Evolutionary conservation across 2,113 vertebrate genomes (phyloP).

Genomic region (Syrrhaptes paradoxus): DNA sequence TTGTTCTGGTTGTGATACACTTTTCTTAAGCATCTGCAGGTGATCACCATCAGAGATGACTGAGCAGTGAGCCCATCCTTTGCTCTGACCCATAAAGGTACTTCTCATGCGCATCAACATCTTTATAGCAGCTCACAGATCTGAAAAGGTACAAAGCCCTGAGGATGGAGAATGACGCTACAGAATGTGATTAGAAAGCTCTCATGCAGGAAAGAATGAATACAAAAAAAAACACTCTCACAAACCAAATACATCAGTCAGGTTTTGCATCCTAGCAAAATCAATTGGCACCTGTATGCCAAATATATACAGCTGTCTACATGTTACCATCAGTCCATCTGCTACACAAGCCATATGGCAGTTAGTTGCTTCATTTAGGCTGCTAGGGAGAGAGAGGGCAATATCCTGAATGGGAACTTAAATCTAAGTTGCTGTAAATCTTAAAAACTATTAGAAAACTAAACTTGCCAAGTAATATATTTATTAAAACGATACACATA

Average conservation of each 20-base stretch:
- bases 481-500: neutral
- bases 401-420: constrained; percentile 13
- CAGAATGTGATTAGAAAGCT: neutral
- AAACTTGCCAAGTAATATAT: constrained; percentile 8
- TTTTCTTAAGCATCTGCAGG: neutral
- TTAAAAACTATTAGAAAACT: neutral
- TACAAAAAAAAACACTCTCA: neutral
- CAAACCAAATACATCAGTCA: neutral
- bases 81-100: neutral
- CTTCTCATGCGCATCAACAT: neutral
- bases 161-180: neutral
- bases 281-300: neutral
- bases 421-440: constrained; percentile 17
- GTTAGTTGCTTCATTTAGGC: neutral
- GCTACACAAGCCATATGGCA: neutral
- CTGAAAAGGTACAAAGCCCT: neutral
- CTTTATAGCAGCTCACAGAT: neutral
- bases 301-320: neutral
- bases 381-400: neutral
- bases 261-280: neutral
- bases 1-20: neutral
- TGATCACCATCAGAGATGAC: neutral
- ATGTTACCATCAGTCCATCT: neutral
- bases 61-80: neutral
- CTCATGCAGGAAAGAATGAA: neutral